Base-by-base conservation (phyloP, 2,113 vertebrate species). In the Odontophorus gujanensis region DNA sequence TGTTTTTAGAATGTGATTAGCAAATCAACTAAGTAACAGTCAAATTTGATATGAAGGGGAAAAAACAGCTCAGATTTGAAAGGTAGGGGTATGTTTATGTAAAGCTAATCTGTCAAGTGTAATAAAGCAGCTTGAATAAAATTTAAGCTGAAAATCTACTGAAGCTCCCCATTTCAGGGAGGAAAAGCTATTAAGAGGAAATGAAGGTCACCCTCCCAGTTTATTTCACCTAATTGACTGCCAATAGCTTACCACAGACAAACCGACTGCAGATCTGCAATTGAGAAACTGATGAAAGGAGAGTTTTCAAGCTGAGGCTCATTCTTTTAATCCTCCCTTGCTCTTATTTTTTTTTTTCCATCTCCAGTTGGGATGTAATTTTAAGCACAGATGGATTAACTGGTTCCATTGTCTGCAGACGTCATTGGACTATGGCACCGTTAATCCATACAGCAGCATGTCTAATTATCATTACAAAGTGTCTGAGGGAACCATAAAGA, bases 171-270 rank as follows among this genome's bases (percentile, higher is more conserved):
- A 97, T 98, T 99, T 98, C 97, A 97, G 97, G 96, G 97, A 98
- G 97, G 96, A 98, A 98, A 97, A 98, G 97, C 98, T 98, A 98
- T 98, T 98, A 98, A 97, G 98, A 98, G 98, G 98, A 98, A 98
- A 98, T 98, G 98, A 99, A 99, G 98, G 99, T 99, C 99, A 99
- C 98, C 98, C 98, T 97, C 98, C 98, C 98, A 98, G 98, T 98
- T 99, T 99, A 99, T 99, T 98, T 99, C 98, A 99, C 98, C 98
- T 99, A 99, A 99, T 99, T 99, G 99, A 99, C 98, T 98, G 97
- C 97, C 98, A 98, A 98, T 98, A 98, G 97, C 97, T 98, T 98
- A 98, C 97, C 96, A 98, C 96, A 97, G 97, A 97, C 98, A 97
- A 98, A 97, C 96, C 76, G 3, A 98, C 97, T 96, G 97, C 97